Conservation (phyloP, 37 sponge, comb jelly and placozoan genomes). For the Tethya wilhelma region DNA sequence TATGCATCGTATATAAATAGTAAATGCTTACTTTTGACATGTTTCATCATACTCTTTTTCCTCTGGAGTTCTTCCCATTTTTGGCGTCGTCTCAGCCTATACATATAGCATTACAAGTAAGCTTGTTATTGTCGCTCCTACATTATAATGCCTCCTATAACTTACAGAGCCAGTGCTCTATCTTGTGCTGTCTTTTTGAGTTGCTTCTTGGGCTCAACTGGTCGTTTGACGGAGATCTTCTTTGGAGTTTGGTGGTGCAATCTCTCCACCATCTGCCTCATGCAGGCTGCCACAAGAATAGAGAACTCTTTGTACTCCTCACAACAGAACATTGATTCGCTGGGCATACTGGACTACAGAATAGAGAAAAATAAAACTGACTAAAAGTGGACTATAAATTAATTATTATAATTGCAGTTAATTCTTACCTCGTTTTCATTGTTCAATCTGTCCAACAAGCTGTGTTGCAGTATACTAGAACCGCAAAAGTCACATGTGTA, state of each 20-base stretch:
- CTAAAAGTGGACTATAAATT: not conserved
- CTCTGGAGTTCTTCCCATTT: constrained; percentile 44
- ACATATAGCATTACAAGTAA: not conserved
- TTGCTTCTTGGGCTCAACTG: constrained; percentile 7
- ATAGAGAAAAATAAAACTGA: not conserved
- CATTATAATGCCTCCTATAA: not conserved
- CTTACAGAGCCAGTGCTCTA: constrained; percentile 58
- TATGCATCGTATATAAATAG: not conserved
- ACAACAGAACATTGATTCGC: constrained; percentile 30
- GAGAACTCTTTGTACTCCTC: constrained; percentile 43
- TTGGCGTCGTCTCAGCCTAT: constrained; percentile 38
- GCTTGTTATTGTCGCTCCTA: no score
- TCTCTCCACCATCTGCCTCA: constrained; percentile 36
- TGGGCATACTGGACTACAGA: no score
- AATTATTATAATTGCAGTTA: not conserved
- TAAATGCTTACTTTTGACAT: not conserved
- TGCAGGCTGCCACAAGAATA: constrained; percentile 40
- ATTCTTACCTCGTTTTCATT: not conserved
- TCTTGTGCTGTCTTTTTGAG: constrained; percentile 36
- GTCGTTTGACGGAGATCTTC: constrained; percentile 23
- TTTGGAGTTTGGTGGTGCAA: not conserved
- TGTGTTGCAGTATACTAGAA: not conserved
- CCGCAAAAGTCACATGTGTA: constrained; percentile 49
- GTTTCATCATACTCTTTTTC: not conserved
- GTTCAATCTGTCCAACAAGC: not conserved